These are phyloP conservation scores for Turritopsis rubra DNA, from an alignment of 30 jellyfish, hydroid and myxozoan genomes.

Conservation along the genomic window DNA sequence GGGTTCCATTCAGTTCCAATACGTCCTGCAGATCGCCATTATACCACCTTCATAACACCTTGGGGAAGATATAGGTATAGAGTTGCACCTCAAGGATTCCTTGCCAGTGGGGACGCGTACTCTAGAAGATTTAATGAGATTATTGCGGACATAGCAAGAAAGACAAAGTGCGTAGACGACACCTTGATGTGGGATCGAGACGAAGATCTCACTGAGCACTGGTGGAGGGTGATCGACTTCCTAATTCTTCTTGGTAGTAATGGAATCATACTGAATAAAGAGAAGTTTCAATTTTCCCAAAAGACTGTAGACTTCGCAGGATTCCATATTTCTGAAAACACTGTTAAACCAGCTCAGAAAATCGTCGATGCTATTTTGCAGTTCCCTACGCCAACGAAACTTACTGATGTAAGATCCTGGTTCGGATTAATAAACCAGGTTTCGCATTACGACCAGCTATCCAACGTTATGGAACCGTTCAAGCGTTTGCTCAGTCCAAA, in stretches of 20 bases:
- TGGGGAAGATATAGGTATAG: background rate
- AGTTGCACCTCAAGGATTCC: slow-evolving; percentile 3
- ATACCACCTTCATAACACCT: background rate
- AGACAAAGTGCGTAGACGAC: too few species aligned
- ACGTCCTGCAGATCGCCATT: background rate
- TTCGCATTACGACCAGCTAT: background rate
- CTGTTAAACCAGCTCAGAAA: background rate
- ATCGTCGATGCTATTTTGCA: background rate
- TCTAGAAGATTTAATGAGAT: background rate
- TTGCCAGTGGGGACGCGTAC: slow-evolving; percentile 18
- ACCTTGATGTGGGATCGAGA: too few species aligned
- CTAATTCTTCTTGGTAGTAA: slow-evolving; percentile 1
- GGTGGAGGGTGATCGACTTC: slow-evolving; percentile 14
- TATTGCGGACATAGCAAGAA: too few species aligned
- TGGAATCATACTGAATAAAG: slow-evolving; percentile 15
- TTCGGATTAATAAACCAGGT: slow-evolving; percentile 20
- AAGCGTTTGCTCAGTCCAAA: background rate
- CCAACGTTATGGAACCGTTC: background rate
- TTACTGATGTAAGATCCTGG: background rate
- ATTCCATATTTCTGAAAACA: background rate
- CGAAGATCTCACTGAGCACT: background rate
- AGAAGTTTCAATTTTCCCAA: background rate
- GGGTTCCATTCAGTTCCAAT: background rate
- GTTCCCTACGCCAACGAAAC: background rate
- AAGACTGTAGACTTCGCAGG: background rate